A percentile compares a stretch with the other conserved stretches of the same genome.
These are phyloP conservation scores for Aix galericulata DNA, from an alignment of 2,113 vertebrate genomes.

Conservation along the genomic window DNA sequence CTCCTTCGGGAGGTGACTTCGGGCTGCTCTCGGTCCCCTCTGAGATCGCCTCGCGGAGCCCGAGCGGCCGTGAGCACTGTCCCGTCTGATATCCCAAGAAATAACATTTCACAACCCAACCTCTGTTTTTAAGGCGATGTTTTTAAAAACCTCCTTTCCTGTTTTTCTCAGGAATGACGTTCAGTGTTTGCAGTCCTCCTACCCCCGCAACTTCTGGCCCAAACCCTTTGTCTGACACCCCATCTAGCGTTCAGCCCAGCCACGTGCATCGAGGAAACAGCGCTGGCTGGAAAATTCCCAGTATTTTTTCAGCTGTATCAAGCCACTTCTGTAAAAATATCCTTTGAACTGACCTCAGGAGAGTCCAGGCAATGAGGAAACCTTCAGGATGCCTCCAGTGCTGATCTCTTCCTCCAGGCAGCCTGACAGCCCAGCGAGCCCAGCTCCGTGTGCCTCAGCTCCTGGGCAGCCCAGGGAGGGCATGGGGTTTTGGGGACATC, in stretches of 20 bases:
- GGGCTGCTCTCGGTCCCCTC: background rate
- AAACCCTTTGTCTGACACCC: slow-evolving; percentile 19
- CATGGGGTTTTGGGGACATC: background rate
- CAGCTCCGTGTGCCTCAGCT: background rate
- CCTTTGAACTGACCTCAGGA: background rate
- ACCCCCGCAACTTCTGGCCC: background rate
- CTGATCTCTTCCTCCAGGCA: background rate
- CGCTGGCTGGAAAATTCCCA: background rate
- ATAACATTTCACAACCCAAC: background rate
- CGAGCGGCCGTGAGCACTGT: background rate
- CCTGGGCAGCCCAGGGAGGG: background rate
- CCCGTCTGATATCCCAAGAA: background rate
- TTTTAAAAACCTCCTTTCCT: background rate
- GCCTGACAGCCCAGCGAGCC: background rate
- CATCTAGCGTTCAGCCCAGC: slow-evolving; percentile 31
- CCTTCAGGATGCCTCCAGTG: background rate
- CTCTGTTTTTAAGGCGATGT: background rate
- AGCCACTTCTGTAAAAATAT: background rate
- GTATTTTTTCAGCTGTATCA: background rate
- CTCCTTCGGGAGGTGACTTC: background rate
- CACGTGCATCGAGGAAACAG: background rate
- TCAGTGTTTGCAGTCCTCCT: background rate
- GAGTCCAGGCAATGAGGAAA: background rate
- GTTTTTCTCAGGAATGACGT: background rate
- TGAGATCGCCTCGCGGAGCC: background rate